Conservation (phyloP, 2,888 invertebrate species). For the Epistrophe grossulariae region DNA sequence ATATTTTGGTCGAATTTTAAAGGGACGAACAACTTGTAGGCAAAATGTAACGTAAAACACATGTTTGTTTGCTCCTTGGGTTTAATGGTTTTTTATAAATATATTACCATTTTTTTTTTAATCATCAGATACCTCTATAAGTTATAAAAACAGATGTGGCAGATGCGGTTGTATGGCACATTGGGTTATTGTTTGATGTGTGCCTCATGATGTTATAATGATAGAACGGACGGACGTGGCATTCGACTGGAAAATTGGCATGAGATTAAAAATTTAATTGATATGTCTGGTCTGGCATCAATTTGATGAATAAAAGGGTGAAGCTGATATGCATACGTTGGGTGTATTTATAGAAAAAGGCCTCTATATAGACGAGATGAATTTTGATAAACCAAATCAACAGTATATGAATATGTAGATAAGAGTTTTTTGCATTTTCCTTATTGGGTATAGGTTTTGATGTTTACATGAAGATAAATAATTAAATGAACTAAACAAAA, state of each 20-base stretch:
- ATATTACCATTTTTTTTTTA: background rate
- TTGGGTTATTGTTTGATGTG: conserved; percentile 38
- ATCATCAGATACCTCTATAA: background rate
- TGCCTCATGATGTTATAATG: conserved; percentile 22
- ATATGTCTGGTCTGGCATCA: conserved; percentile 53
- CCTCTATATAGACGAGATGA: background rate
- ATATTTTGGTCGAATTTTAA: background rate
- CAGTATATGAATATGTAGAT: too few species aligned
- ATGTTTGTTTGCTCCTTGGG: conserved; percentile 53
- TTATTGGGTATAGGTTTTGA: too few species aligned
- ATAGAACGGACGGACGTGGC: conserved; percentile 56
- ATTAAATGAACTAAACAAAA: too few species aligned
- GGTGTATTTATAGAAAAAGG: background rate
- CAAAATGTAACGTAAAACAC: conserved; percentile 63
- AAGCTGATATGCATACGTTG: background rate
- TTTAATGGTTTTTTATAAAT: conserved; percentile 36
- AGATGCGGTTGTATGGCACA: conserved; percentile 55
- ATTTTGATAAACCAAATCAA: background rate
- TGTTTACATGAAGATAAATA: too few species aligned
- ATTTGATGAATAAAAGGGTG: conserved; percentile 47
- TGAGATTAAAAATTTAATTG: conserved; percentile 70
- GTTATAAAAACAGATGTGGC: conserved; percentile 43
- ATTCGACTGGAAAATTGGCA: conserved; percentile 70
- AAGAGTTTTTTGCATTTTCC: too few species aligned
- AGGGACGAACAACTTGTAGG: conserved; percentile 35